A percentile compares a stretch with the other conserved stretches of the same genome.
Conservation (phyloP, 2,113 vertebrate species). For the Oxyura jamaicensis region DNA sequence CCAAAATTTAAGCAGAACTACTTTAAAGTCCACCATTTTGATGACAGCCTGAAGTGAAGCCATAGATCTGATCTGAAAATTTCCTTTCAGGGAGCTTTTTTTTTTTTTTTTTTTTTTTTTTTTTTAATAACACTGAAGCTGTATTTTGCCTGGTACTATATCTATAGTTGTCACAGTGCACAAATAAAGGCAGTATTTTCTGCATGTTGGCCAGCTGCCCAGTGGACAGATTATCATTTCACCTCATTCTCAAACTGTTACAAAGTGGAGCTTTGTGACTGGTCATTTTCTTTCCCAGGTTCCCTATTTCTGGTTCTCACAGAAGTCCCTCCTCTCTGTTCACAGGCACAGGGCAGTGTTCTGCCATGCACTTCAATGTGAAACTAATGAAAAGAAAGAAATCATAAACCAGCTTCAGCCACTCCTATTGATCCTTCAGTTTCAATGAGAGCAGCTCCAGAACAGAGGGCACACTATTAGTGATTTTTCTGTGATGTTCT, state of each 20-base stretch:
- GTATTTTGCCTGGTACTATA: neutral
- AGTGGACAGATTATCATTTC: neutral
- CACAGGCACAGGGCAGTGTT: neutral
- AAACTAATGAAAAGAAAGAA: constrained; percentile 47
- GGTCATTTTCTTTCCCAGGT: neutral
- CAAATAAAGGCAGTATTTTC: neutral
- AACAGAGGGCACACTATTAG: neutral
- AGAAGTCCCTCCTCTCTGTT: neutral
- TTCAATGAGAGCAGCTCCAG: neutral
- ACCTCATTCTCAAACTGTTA: neutral
- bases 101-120: neutral
- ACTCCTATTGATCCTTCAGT: constrained; percentile 7
- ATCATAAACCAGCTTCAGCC: neutral
- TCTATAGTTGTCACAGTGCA: neutral
- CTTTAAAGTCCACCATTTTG: neutral
- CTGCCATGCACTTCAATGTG: neutral
- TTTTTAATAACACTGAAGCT: neutral
- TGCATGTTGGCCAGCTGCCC: neutral
- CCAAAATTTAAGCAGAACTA: neutral
- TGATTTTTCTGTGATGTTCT: neutral
- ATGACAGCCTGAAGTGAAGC: neutral
- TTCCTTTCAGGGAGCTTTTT: neutral
- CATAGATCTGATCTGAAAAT: neutral
- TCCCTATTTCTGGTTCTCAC: neutral
- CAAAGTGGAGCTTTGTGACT: neutral